Conservation (phyloP, 2,113 vertebrate genomes). For the Amblyopsis rosae region DNA sequence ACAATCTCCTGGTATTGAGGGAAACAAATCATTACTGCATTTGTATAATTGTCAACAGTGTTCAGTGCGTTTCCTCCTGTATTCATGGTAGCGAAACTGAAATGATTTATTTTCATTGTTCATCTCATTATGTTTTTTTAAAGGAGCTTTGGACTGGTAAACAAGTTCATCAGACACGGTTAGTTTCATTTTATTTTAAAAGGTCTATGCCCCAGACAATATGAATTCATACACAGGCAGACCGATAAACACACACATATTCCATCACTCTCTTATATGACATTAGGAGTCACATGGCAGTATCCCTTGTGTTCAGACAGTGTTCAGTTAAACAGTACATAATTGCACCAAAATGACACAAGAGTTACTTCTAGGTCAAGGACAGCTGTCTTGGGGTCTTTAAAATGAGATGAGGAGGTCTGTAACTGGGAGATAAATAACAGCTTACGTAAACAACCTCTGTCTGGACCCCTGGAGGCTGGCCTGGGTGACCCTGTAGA, state of each 20-base stretch:
- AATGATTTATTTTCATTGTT: conserved; percentile 62
- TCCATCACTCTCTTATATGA: conserved; percentile 58
- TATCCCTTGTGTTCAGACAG: conserved; percentile 54
- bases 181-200: not conserved
- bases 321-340: conserved; percentile 74
- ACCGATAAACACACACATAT: conserved; percentile 28
- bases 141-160: conserved; percentile 58
- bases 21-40: conserved; percentile 57
- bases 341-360: conserved; percentile 67
- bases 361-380: conserved; percentile 73
- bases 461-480: conserved; percentile 60
- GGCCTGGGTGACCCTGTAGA: conserved; percentile 54
- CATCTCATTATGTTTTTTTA: conserved; percentile 64
- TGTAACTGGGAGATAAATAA: conserved; percentile 77
- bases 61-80: conserved; percentile 40
- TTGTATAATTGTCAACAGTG: conserved; percentile 53
- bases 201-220: not conserved
- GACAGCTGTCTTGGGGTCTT: conserved; percentile 70
- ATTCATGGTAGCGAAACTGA: conserved; percentile 53
- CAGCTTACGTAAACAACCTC: conserved; percentile 69
- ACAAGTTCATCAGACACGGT: conserved; percentile 51
- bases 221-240: conserved; percentile 19
- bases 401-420: conserved; percentile 70
- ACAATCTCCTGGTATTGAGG: conserved; percentile 53
- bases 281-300: conserved; percentile 55